phyloP scores from a whole-genome alignment of 2,797 vertebrate genomes.

The Cuculus canorus region DNA sequence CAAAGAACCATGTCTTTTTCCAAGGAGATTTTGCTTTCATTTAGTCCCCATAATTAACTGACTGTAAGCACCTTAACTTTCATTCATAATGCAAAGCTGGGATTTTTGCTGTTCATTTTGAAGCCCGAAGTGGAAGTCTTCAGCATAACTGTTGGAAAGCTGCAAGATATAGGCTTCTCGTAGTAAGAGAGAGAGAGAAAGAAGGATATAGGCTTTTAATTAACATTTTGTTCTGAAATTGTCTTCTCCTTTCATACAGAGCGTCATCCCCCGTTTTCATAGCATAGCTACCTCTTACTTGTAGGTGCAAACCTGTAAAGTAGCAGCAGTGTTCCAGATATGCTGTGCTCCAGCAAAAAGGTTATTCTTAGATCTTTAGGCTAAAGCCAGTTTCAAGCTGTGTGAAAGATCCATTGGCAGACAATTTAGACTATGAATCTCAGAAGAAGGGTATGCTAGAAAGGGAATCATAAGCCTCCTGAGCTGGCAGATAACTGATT shows the following conservation, averaged over 20 bases:
- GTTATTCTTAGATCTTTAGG: not conserved
- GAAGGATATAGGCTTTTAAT: not conserved
- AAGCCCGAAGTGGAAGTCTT: not conserved
- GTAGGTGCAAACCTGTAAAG: not conserved
- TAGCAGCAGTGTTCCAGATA: not conserved
- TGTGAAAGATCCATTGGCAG: not conserved
- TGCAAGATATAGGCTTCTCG: not conserved
- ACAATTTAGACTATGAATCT: not conserved
- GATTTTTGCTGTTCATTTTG: not conserved
- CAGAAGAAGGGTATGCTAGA: not conserved
- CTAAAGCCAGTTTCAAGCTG: not conserved
- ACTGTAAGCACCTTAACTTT: not conserved
- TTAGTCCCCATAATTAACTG: not conserved
- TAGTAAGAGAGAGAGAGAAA: not conserved
- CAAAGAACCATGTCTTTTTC: not conserved
- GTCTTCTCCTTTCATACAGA: not conserved
- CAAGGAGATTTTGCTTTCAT: slow-evolving; percentile 1
- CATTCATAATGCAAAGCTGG: not conserved
- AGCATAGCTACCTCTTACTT: not conserved
- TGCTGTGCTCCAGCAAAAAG: not conserved
- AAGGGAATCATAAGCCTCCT: not conserved
- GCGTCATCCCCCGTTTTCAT: not conserved
- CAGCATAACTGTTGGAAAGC: not conserved
- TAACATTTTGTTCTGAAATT: not conserved
- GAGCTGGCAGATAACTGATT: not conserved